Conservation (phyloP, 2,888 invertebrate species). For the Drosophila picticornis region DNA sequence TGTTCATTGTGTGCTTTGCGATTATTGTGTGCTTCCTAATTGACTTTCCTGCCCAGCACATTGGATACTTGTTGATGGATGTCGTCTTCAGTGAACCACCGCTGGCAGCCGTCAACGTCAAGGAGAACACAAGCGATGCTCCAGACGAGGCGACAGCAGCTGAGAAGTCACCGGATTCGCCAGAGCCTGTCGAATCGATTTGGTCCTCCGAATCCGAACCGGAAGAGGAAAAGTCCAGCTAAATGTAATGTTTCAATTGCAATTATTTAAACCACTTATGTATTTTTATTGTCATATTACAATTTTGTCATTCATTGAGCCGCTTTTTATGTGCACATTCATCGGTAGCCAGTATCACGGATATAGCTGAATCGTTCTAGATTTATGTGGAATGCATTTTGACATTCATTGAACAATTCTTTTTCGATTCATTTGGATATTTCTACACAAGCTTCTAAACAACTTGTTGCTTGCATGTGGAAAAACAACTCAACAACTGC, state of each 20-base stretch:
- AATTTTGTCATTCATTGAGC: slow-evolving; percentile 22
- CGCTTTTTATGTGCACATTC: not conserved
- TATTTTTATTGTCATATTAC: slow-evolving; percentile 34
- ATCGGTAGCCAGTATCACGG: not conserved
- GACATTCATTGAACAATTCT: not conserved
- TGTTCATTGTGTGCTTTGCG: slow-evolving; percentile 86
- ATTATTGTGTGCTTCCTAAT: slow-evolving; percentile 87
- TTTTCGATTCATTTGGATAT: not conserved
- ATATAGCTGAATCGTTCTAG: not conserved
- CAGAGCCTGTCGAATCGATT: slow-evolving; percentile 84
- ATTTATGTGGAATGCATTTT: not conserved
- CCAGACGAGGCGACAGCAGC: slow-evolving; percentile 69
- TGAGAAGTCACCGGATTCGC: slow-evolving; percentile 57
- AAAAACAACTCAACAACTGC: not conserved
- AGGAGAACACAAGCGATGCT: slow-evolving; percentile 32
- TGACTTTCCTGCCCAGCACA: slow-evolving; percentile 88
- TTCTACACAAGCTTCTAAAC: not conserved
- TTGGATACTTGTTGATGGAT: slow-evolving; percentile 83
- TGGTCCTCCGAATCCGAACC: slow-evolving; percentile 85
- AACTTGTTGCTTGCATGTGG: not conserved
- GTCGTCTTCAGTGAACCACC: slow-evolving; percentile 80
- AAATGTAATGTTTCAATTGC: slow-evolving; percentile 50
- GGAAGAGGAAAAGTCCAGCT: slow-evolving; percentile 67
- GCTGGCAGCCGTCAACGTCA: slow-evolving; percentile 21
- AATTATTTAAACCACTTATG: slow-evolving; percentile 19